Evolutionary conservation across 1,140 invertebrate genomes (phyloP).

Genomic region (Dendrolimus punctatus): DNA sequence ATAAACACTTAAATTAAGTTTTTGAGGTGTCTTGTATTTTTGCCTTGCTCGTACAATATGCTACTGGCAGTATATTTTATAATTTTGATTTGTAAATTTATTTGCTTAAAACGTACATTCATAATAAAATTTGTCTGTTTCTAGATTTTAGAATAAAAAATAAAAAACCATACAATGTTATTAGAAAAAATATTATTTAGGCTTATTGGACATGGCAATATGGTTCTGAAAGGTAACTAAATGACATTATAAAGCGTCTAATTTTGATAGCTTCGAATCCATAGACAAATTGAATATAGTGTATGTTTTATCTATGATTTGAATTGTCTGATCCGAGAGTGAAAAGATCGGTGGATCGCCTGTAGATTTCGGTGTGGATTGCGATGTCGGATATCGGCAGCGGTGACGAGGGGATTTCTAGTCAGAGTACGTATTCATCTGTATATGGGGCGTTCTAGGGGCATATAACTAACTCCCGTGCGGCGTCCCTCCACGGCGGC

Average conservation of each 20-base stretch:
- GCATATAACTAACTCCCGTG: conserved; percentile 33
- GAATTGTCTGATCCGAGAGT: conserved; percentile 53
- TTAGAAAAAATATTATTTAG: neutral
- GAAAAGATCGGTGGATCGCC: conserved; percentile 65
- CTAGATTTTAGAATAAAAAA: too few relatives aligned
- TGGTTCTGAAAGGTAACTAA: conserved; percentile 2
- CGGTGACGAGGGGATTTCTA: conserved; percentile 80
- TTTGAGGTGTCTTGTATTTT: too few relatives aligned
- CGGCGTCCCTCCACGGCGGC: conserved; percentile 34
- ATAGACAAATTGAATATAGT: conserved; percentile 42
- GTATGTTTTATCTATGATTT: conserved; percentile 3
- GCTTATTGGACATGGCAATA: neutral
- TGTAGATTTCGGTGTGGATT: conserved; percentile 72
- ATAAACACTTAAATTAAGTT: conserved; percentile 6
- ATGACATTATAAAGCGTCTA: conserved; percentile 31
- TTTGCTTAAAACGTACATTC: too few relatives aligned
- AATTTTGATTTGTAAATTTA: too few relatives aligned
- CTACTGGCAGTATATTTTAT: too few relatives aligned
- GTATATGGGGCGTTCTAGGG: conserved; percentile 33
- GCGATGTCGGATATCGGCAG: conserved; percentile 82
- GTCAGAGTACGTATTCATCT: conserved; percentile 78
- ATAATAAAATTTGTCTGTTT: too few relatives aligned
- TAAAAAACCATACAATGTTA: too few relatives aligned
- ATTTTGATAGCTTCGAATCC: conserved; percentile 58
- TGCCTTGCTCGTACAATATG: too few relatives aligned